Base-by-base conservation (phyloP, 2,113 vertebrate species). In the Phoenicopterus ruber region DNA sequence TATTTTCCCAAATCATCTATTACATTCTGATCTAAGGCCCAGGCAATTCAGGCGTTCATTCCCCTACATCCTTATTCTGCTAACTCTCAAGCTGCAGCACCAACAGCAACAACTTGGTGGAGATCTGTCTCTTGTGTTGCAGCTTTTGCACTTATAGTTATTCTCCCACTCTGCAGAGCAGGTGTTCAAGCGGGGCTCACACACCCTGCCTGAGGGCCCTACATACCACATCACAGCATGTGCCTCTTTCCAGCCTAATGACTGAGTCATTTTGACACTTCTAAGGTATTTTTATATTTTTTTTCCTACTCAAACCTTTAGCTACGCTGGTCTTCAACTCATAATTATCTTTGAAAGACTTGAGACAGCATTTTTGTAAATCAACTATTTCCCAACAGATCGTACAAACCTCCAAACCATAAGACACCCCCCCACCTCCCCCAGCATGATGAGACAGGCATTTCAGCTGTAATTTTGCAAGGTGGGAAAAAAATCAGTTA, bases 181-280 rank as follows among this genome's bases (percentile, higher is more conserved):
- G 38, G 16, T 0, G 0, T n/a, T 61, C 13, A 42, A 31, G n/a
- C 0, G 0, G 9, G 10, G 8, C 49, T 77, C 3, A 0, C 0
- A 3, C 15, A 19, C 16, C 22, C 7, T 8, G 1, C 14, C 66
- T 25, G 15, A 47, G 54, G 14, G 57, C 79, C 57, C 36, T 55
- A 6, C 6, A 0, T 2, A 26, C 24, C 19, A 13, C 38, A 46
- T 25, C 19, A 14, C 24, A 13, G 22, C 3, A 2, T 19, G 0
- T 46, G 15, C 26, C 40, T 44, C 50, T 71, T 70, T 17, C 63
- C 72, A 83, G 63, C 42, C 46, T 54, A 11, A 65, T 36, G 42
- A 20, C 26, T 89, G 93, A 91, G 42, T 86, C 62, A 80, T 92
- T 88, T 76, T 85, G 36, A 81, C 42, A 59, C 67, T 62, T 69